Conservation (phyloP, 2,888 invertebrate genomes). For the Colletes collaris region DNA sequence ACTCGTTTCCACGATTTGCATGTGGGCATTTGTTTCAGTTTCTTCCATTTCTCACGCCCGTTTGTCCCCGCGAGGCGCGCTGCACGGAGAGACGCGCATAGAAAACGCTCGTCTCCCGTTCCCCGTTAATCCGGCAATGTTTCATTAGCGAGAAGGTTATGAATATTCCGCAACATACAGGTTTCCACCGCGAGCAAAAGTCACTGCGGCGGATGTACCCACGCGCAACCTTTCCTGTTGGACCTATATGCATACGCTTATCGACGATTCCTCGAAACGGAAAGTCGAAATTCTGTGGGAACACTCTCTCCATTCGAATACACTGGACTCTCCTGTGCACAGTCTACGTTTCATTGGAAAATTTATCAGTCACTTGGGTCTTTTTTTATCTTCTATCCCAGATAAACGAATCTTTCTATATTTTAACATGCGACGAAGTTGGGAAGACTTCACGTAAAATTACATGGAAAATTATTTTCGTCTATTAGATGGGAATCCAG, state of each 20-base stretch:
- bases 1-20: conserved; percentile 40
- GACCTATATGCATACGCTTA: conserved; percentile 34
- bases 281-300: conserved; percentile 17
- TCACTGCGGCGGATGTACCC: conserved; percentile 37
- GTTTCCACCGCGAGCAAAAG: conserved; percentile 39
- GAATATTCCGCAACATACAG: conserved; percentile 61
- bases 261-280: neutral
- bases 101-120: conserved; percentile 18
- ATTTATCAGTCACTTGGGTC: too few relatives aligned
- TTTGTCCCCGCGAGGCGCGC: neutral
- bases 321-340: too few relatives aligned
- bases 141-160: conserved; percentile 57
- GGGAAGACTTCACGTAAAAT: too few relatives aligned
- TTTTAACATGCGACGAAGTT: too few relatives aligned
- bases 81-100: neutral
- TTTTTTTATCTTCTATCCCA: too few relatives aligned
- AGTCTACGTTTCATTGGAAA: too few relatives aligned
- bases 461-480: too few relatives aligned
- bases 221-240: conserved; percentile 60
- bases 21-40: conserved; percentile 60
- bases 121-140: conserved; percentile 44
- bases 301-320: neutral
- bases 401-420: too few relatives aligned
- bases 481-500: too few relatives aligned
- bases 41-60: conserved; percentile 66